Evolutionary conservation across 23 tunicate species (phyloP), one percentile per base, ranked within the genome.

Genomic region (Halocynthia aurantium): DNA sequence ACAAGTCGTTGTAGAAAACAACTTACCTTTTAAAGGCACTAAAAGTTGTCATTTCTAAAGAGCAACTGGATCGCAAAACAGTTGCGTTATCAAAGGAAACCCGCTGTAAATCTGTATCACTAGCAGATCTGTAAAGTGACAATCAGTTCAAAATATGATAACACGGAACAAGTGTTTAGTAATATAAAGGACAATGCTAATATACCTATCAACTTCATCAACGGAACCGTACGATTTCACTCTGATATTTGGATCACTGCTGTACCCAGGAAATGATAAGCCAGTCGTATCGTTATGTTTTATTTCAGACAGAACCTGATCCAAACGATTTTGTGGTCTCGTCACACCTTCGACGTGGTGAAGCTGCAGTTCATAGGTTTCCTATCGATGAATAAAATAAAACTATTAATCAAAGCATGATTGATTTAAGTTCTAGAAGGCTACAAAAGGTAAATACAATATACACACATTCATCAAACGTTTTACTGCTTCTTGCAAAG

Each of bases 301-400:
- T 10, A 22, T 84, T 10, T 86, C 85, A 12, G 96, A 22, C 7
- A 89, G 40, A 9, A 89, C 80, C 18, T 53, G 73, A 10, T 84
- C 88, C 31, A 81, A 53, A 10, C 85, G 81, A 13, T 74, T n/a
- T 52, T 79, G 53, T 81, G 77, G 85, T 22, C 86, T 74, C 6
- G 93, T 87, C 68, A 87, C 56, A 9, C 93, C 93, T 8, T 69
- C 58, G 10, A 81, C 78, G 53, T 89, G 76, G 53, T 80, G 82
- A 6, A 81, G 58, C 63, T 68, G 79, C 31, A 83, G 57, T 52
- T 80, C 85, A 72, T 89, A 89, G 10, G 62, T 55, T 71, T 80
- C 82, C 88, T 87, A 64, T 15, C 50, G 63, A 52, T 18, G 49
- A 13, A 31, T 31, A 31, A 31, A 15, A 65, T 20, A 65, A 0